These are phyloP conservation scores for Apostichopus californicus DNA, from an alignment of 35 echinoderm and acorn worm species.

Conservation along the genomic window DNA sequence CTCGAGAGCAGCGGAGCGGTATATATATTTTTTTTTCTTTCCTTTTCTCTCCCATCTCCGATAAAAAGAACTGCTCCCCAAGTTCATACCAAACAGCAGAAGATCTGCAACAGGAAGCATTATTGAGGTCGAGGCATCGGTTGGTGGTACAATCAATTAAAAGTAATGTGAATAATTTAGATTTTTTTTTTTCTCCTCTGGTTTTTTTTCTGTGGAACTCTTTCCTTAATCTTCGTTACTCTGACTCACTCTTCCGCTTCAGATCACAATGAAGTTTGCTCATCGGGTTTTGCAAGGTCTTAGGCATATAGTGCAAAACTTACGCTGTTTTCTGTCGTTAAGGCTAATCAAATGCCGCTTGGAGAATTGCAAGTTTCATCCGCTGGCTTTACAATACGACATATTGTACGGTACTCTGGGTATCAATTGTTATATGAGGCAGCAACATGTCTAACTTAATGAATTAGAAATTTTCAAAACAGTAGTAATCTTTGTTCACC, in stretches of 20 bases:
- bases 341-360: no score
- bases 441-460: no score
- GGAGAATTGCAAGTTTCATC: no score
- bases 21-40: not conserved
- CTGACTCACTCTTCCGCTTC: conserved; percentile 47
- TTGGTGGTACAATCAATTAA: conserved; percentile 31
- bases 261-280: not conserved
- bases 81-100: not conserved
- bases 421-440: no score
- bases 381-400: no score
- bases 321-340: no score
- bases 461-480: no score
- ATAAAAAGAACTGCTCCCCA: not conserved
- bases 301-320: not conserved
- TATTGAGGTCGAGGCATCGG: conserved; percentile 16
- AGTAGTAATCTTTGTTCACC: no score
- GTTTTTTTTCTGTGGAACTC: not conserved
- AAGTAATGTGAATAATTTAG: conserved; percentile 40
- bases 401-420: no score
- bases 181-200: conserved; percentile 22
- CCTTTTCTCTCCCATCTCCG: not conserved
- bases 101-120: conserved; percentile 6
- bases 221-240: not conserved
- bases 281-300: conserved; percentile 2
- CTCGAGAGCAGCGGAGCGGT: conserved; percentile 6